phyloP scores from a whole-genome alignment of 92 coral and sea anemone species.

The Bergia sp. region DNA sequence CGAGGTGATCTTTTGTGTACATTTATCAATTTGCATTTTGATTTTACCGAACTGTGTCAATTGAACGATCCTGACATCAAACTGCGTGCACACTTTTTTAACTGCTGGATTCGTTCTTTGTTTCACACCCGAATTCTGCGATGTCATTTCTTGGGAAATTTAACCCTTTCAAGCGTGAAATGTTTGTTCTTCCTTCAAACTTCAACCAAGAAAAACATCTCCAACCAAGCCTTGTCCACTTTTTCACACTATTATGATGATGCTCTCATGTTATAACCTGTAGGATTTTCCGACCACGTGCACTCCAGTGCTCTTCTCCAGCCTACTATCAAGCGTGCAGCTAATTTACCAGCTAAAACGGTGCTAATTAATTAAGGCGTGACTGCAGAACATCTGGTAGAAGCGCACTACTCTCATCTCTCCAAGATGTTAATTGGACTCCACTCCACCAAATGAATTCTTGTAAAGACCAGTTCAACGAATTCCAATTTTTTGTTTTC shows the following conservation, averaged over 20 bases:
- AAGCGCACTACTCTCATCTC: too few species aligned
- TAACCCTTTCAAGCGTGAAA: slow-evolving; percentile 2
- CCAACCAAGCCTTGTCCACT: slow-evolving; percentile 40
- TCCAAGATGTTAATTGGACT: too few species aligned
- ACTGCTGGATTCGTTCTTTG: not conserved
- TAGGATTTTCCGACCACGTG: slow-evolving; percentile 38
- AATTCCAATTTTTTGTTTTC: not conserved
- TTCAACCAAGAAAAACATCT: slow-evolving; percentile 8
- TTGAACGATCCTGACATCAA: not conserved
- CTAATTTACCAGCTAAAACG: too few species aligned
- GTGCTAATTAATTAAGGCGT: too few species aligned
- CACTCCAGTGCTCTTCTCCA: not conserved
- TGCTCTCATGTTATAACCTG: slow-evolving; percentile 41
- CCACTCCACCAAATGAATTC: too few species aligned
- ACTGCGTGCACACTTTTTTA: not conserved
- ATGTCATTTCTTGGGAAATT: not conserved
- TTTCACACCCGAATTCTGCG: slow-evolving; percentile 2
- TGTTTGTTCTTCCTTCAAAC: slow-evolving; percentile 28
- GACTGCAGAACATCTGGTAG: too few species aligned
- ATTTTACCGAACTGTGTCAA: too few species aligned
- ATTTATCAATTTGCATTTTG: too few species aligned
- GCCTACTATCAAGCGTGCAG: too few species aligned
- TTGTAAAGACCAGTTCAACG: too few species aligned
- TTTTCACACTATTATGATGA: slow-evolving; percentile 32
- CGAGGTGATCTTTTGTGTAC: too few species aligned